These are phyloP conservation scores for Thecocarcelia acutangulata DNA, from an alignment of 2,888 invertebrate genomes.

Conservation along the genomic window DNA sequence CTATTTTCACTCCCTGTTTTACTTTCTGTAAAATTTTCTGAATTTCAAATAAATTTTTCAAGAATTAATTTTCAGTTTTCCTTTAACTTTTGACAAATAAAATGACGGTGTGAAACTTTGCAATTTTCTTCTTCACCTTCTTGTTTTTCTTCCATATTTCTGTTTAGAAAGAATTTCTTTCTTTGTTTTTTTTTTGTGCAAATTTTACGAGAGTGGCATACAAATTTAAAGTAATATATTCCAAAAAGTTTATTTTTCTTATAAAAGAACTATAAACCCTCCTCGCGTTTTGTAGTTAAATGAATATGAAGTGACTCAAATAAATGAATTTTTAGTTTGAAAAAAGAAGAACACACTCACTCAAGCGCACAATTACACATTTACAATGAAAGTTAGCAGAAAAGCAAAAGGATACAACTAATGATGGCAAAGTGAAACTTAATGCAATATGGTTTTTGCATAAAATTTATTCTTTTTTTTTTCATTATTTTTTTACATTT, in stretches of 20 bases:
- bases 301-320: slow-evolving; percentile 52
- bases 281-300: slow-evolving; percentile 13
- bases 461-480: slow-evolving; percentile 43
- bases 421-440: slow-evolving; percentile 64
- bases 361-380: not conserved
- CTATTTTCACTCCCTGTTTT: not conserved
- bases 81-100: slow-evolving; percentile 36
- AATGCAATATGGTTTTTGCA: slow-evolving; percentile 55
- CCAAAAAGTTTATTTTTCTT: no score
- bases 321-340: slow-evolving; percentile 39
- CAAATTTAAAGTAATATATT: no score
- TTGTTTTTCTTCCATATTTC: not conserved
- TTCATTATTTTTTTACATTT: not conserved
- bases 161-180: not conserved
- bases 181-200: not conserved
- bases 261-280: not conserved
- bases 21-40: slow-evolving; percentile 10
- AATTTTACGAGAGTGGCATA: not conserved
- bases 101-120: slow-evolving; percentile 55
- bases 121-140: not conserved
- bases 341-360: no score
- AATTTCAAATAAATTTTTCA: slow-evolving; percentile 57
- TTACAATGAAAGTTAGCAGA: not conserved
- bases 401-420: slow-evolving; percentile 56
- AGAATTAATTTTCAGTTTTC: slow-evolving; percentile 5